Evolutionary conservation across 1,140 invertebrate genomes (phyloP).

Genomic region (Leptopilina clavipes): DNA sequence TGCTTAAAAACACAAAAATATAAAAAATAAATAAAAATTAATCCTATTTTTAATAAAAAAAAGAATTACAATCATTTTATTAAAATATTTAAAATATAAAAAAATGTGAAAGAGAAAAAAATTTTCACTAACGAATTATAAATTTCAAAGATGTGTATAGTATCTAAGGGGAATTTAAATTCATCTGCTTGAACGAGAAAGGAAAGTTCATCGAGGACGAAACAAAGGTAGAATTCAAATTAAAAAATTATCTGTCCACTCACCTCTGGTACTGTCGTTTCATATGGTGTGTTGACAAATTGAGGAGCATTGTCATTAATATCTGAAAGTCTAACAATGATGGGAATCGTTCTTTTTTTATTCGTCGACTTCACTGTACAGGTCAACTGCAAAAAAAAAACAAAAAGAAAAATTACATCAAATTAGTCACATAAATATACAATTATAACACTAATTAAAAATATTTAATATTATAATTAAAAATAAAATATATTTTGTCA

Average conservation of each 20-base stretch:
- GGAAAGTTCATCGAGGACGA: slow-evolving; percentile 11
- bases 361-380: slow-evolving; percentile 85
- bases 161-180: background rate
- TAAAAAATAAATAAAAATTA: too few relatives aligned
- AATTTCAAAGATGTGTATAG: background rate
- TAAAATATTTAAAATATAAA: too few relatives aligned
- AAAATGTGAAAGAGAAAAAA: too few relatives aligned
- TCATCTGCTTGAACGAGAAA: background rate
- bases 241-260: slow-evolving; percentile 54
- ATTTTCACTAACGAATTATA: background rate
- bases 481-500: too few relatives aligned
- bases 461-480: too few relatives aligned
- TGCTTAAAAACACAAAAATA: too few relatives aligned
- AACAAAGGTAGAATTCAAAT: background rate
- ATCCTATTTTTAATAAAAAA: too few relatives aligned
- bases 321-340: slow-evolving; percentile 92
- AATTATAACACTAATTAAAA: too few relatives aligned
- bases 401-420: background rate
- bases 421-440: background rate
- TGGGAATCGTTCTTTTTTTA: slow-evolving; percentile 87
- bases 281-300: slow-evolving; percentile 87
- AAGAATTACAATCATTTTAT: too few relatives aligned
- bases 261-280: slow-evolving; percentile 91
- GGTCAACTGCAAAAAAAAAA: slow-evolving; percentile 79
- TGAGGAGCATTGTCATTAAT: slow-evolving; percentile 91